Evolutionary conservation across 2,113 vertebrate species (phyloP).

Genomic region (Carassius gibelio): DNA sequence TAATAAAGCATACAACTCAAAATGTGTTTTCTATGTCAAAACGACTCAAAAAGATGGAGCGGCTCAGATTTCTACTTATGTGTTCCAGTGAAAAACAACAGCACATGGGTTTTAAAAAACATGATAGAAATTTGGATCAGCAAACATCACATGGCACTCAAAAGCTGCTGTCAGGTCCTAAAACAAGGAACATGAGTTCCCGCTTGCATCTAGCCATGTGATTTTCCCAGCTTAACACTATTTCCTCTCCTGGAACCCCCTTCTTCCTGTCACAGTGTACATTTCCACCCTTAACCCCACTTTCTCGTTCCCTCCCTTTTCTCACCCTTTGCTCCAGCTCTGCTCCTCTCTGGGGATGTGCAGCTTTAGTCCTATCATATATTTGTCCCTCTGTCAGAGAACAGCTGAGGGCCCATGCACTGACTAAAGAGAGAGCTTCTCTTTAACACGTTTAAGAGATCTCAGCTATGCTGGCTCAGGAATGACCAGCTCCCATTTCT

Average conservation of each 20-base stretch:
- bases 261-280: not conserved
- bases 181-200: not conserved
- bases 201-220: not conserved
- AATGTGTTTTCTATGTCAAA: not conserved
- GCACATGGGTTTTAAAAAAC: not conserved
- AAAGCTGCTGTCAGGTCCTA: not conserved
- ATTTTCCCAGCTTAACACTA: constrained; percentile 14
- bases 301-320: not conserved
- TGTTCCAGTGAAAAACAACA: not conserved
- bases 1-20: not conserved
- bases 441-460: constrained; percentile 32
- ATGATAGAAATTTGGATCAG: not conserved
- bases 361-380: not conserved
- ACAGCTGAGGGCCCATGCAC: constrained; percentile 35
- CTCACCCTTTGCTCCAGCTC: not conserved
- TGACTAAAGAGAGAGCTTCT: not conserved
- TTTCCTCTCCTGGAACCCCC: not conserved
- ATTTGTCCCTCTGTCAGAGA: constrained; percentile 12
- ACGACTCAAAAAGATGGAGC: not conserved
- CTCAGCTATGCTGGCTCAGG: not conserved
- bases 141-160: not conserved
- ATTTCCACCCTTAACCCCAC: not conserved
- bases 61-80: not conserved
- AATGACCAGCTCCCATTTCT: constrained; percentile 33
- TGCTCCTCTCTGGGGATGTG: not conserved